Evolutionary conservation across 1,140 invertebrate genomes (phyloP), one percentile per base, ranked within the genome.

Genomic region (Spodoptera frugiperda): DNA sequence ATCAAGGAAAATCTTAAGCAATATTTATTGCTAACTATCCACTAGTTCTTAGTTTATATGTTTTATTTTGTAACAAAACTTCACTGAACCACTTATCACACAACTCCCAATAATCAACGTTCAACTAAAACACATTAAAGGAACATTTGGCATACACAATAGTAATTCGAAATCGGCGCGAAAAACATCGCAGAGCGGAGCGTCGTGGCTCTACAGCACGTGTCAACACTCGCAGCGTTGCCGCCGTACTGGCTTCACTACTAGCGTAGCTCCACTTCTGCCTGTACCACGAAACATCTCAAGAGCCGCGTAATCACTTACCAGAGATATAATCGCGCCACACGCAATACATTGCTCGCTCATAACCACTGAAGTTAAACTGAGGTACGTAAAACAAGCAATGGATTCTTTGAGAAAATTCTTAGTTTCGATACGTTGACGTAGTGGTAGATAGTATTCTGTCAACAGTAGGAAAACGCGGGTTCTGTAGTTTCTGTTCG

Each of bases 201-300:
- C 55, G 14, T 70, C 19, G 39, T 78, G 11, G 44, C 61, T 71
- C 76, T 39, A 48, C 75, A 70, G 68, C 73, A 78, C 83, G 79
- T 81, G 17, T 44, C 17, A 49, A 48, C 78, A 65, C 55, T 33
- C 25, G 53, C 65, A 79, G 78, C 79, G 83, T 83, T 83, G 59
- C 76, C 79, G 83, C 81, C 76, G 74, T 74, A 84, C 83, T 84
- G 81, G 51, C 78, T 63, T 33, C n/a, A 17, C 77, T 59, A 61
- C 70, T 75, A 78, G 54, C 63, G 72, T 75, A 78, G 54, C 33
- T 57, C 68, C 59, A 78, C 46, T 67, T 55, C n/a, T 19, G 53
- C 25, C 10, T 51, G 76, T 76, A 81, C 76, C 63, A 53, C 61
- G 51, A 71, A 73, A 78, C 53, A 46, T 67, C 57, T 59, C 30